Percentiles rank a stretch among this genome's conserved stretches.
Evolutionary conservation across 2,113 vertebrate genomes (phyloP).

Genomic region (Ardeotis arabs): DNA sequence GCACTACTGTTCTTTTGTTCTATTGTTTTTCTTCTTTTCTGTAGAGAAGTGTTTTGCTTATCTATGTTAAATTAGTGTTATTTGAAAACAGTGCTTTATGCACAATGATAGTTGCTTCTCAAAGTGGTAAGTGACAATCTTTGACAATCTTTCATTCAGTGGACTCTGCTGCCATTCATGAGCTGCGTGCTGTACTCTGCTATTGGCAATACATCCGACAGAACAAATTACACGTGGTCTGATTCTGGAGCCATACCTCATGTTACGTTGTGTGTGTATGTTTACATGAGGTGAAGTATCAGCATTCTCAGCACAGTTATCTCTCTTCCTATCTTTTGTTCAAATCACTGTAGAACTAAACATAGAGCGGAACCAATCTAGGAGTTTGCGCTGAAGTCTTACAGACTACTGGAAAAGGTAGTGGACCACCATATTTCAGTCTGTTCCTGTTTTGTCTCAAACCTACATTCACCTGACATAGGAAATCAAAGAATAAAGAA

Average conservation of each 20-base stretch:
- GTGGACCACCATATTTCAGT: background rate
- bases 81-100: background rate
- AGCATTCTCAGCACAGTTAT: background rate
- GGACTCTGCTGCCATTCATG: background rate
- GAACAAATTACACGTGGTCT: background rate
- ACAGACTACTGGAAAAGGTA: background rate
- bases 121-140: background rate
- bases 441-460: background rate
- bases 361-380: background rate
- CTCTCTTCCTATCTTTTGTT: background rate
- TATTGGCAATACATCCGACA: background rate
- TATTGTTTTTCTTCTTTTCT: background rate
- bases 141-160: background rate
- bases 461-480: background rate
- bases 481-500: background rate
- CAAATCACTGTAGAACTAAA: background rate
- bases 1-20: background rate
- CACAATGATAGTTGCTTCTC: background rate
- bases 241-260: background rate
- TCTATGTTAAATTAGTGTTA: background rate
- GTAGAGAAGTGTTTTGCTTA: background rate
- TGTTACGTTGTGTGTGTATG: accelerated
- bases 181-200: background rate
- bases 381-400: background rate
- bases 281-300: background rate